Conservation (phyloP, 2,113 vertebrate species). For the Eubucco bourcierii region DNA sequence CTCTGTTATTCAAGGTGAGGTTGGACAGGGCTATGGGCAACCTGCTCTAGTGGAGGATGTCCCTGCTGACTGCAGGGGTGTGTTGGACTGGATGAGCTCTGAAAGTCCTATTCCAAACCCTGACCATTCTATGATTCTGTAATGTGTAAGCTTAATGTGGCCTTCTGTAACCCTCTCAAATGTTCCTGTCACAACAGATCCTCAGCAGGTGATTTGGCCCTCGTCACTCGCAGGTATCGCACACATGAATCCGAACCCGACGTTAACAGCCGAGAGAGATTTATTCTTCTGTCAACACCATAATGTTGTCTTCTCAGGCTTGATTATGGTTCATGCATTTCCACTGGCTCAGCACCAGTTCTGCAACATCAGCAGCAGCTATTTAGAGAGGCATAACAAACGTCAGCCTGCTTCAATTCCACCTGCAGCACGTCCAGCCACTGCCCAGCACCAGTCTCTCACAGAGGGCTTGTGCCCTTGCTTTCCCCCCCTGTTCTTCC, state of each 20-base stretch:
- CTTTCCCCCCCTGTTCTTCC: not conserved
- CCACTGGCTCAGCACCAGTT: slow-evolving; percentile 37
- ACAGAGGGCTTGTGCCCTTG: not conserved
- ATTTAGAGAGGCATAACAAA: not conserved
- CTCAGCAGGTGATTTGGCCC: not conserved
- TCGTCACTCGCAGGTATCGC: not conserved
- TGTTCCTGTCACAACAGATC: not conserved
- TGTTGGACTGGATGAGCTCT: too few species aligned
- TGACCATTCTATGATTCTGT: too few species aligned
- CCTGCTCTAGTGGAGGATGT: too few species aligned
- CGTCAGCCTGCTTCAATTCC: not conserved
- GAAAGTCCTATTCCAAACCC: too few species aligned
- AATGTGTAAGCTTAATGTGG: not conserved
- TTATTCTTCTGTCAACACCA: not conserved
- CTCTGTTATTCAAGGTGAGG: too few species aligned
- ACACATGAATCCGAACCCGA: not conserved
- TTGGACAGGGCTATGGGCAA: too few species aligned
- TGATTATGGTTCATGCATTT: not conserved
- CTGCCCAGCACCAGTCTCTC: not conserved
- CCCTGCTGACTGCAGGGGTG: too few species aligned
- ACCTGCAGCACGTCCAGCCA: not conserved
- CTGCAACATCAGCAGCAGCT: slow-evolving; percentile 29
- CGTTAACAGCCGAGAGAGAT: not conserved
- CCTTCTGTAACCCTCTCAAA: not conserved
- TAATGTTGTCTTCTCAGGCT: not conserved